phyloP scores from a whole-genome alignment of 2,888 invertebrate species.

The Mycalesis mineus region DNA sequence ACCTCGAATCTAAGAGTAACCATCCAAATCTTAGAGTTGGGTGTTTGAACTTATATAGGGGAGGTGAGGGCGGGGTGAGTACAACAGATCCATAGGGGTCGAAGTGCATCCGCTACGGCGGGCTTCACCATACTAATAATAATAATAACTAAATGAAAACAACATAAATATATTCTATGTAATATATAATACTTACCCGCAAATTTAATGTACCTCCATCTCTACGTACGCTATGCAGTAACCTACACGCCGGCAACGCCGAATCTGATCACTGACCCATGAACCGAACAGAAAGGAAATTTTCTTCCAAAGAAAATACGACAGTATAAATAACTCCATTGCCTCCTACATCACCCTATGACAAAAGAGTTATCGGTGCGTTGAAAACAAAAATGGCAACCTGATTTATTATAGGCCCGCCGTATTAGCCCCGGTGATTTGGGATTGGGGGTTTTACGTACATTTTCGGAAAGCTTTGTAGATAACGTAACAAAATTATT shows the following conservation, averaged over 20 bases:
- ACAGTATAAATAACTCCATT: conserved; percentile 77
- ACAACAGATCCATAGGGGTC: no score
- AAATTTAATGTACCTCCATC: conserved; percentile 13
- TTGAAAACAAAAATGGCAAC: conserved; percentile 78
- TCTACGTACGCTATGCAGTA: conserved; percentile 7
- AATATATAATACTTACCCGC: no score
- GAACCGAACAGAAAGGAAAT: conserved; percentile 77
- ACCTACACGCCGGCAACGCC: conserved; percentile 43
- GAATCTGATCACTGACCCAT: conserved; percentile 77
- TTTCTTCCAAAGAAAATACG: conserved; percentile 75
- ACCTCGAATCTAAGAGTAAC: no score
- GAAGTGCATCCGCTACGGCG: no score
- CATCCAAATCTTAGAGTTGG: no score
- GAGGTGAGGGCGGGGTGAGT: no score
- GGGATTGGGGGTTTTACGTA: conserved; percentile 22
- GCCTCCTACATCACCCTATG: conserved; percentile 76
- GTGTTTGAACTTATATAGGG: no score
- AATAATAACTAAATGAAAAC: no score
- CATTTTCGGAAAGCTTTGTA: not conserved
- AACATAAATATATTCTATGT: no score
- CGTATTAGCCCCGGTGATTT: conserved; percentile 59
- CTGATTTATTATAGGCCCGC: conserved; percentile 64
- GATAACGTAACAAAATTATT: not conserved
- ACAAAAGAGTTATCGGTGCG: conserved; percentile 79
- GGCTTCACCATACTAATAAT: no score